Evolutionary conservation across 2,888 invertebrate genomes (phyloP), one percentile per base, ranked within the genome.

Genomic region (Exocentrus adspersus): DNA sequence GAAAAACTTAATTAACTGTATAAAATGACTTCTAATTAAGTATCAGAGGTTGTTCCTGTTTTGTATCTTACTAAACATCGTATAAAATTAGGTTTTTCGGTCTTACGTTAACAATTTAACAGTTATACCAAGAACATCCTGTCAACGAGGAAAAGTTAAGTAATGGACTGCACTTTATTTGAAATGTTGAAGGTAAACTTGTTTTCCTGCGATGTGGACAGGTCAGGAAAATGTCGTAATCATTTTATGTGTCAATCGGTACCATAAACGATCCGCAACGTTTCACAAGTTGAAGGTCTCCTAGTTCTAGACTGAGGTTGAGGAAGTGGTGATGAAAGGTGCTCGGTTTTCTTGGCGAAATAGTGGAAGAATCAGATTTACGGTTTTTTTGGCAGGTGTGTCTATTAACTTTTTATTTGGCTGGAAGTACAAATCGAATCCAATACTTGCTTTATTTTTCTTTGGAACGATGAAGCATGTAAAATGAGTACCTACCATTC

Each of bases 201-300:
- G 20, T 43, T 9, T 2, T 20, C 19, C 10, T 17, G 5, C 12
- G 37, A 17, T 19, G 32, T 37, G 30, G 37, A 51, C 16, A 51
- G 32, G 20, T 51, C 37, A 20, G 51, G 51, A 37, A 51, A 51
- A 32, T 51, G 50, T 50, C 16, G 32, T 32, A 32, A 51, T 19
- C n/a, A n/a, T n/a, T n/a, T n/a, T 37, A 2, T 37, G 37, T 37
- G 51, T 51, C 32, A 37, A 51, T 51, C 37, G 7, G n/a, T 37
- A 5, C 5, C n/a, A n/a, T 37, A 37, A 48, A 48, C 14, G 24
- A 21, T 48, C 51, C 14, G 32, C 30, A 9, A 51, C 51, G 51
- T 50, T 16, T 6, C 16, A 16, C 30, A n/a, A 51, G 37, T 20
- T 51, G 20, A 51, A 51, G 51, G 30, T n/a, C n/a, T n/a, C n/a